Percentiles rank a stretch among this genome's conserved stretches.
Evolutionary conservation across 2,113 vertebrate genomes (phyloP).

Genomic region (Leucopternis melanops): DNA sequence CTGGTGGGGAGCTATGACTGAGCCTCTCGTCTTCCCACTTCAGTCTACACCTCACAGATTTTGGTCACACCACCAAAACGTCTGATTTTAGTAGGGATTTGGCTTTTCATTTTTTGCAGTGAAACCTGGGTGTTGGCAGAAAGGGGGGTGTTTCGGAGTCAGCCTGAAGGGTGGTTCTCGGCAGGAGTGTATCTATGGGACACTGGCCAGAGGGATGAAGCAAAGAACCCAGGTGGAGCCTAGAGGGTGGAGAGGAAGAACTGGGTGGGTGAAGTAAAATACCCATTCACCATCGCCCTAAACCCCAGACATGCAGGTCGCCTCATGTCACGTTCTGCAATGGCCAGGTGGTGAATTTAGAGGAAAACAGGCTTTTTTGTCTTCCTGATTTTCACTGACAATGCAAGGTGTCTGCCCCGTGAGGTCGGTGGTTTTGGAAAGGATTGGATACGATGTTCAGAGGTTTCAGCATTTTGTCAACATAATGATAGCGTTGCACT

Average conservation of each 20-base stretch:
- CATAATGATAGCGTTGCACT: neutral
- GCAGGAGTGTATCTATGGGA: neutral
- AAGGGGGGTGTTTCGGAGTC: neutral
- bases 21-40: neutral
- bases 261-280: neutral
- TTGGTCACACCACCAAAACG: neutral
- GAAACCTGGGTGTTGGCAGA: neutral
- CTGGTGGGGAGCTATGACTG: rapidly evolving
- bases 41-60: neutral
- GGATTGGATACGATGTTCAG: neutral
- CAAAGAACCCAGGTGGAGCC: neutral
- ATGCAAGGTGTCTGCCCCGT: neutral
- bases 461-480: neutral
- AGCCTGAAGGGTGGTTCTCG: neutral
- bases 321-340: neutral
- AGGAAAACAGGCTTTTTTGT: neutral
- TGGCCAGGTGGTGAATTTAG: neutral
- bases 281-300: neutral
- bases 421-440: neutral
- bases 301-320: neutral
- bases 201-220: neutral
- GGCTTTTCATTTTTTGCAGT: neutral
- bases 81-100: neutral
- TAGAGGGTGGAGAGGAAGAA: neutral
- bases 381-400: neutral